These are phyloP conservation scores for Ptychobarbus kaznakovi DNA, from an alignment of 2,797 vertebrate species.

Conservation along the genomic window DNA sequence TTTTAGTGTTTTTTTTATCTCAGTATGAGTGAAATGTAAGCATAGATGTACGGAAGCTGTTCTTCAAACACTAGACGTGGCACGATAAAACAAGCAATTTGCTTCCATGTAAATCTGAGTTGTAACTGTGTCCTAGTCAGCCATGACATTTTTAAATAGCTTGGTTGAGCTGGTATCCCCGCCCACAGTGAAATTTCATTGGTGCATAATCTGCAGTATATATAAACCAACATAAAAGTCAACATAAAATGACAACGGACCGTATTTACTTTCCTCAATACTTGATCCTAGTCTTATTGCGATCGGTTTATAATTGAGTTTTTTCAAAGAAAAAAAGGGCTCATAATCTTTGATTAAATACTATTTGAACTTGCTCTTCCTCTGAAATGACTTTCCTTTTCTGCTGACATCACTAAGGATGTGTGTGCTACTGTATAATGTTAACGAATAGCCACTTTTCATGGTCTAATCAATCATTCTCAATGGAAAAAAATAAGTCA, in stretches of 20 bases:
- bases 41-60: neutral
- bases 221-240: neutral
- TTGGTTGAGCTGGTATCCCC: neutral
- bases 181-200: neutral
- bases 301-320: neutral
- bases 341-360: neutral
- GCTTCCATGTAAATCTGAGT: neutral
- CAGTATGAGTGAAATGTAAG: slow-evolving; percentile 29
- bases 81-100: neutral
- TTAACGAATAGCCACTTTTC: neutral
- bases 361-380: neutral
- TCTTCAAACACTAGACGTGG: neutral
- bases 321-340: neutral
- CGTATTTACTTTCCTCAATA: neutral
- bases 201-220: neutral
- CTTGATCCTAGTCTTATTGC: neutral
- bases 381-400: neutral
- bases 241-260: neutral
- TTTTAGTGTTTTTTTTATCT: slow-evolving; percentile 28
- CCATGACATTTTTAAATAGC: neutral
- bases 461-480: neutral
- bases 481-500: neutral
- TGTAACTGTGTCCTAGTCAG: neutral
- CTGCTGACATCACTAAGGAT: neutral
- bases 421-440: neutral